Evolutionary conservation across 2,888 invertebrate genomes (phyloP).

Genomic region (Quadroppia sp.): DNA sequence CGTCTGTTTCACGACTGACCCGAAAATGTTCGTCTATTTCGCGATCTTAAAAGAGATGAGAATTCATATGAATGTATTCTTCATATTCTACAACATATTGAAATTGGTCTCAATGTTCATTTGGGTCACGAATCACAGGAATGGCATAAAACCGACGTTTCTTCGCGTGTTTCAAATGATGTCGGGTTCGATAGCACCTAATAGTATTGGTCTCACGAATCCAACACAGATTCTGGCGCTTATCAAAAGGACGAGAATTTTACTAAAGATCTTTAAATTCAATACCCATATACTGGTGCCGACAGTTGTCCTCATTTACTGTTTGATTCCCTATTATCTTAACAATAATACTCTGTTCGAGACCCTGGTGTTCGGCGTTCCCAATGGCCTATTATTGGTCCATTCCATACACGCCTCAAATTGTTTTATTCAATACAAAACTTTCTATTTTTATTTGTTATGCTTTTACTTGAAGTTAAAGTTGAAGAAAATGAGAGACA

Average conservation of each 20-base stretch:
- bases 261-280: not conserved
- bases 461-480: not conserved
- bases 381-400: too few relatives aligned
- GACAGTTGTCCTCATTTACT: not conserved
- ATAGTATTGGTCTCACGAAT: not conserved
- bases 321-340: not conserved
- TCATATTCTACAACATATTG: too few relatives aligned
- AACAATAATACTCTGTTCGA: not conserved
- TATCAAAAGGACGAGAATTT: not conserved
- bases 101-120: too few relatives aligned
- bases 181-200: conserved; percentile 9
- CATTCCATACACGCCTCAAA: too few relatives aligned
- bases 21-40: too few relatives aligned
- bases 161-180: conserved; percentile 8
- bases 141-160: conserved; percentile 12
- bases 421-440: too few relatives aligned
- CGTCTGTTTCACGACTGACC: too few relatives aligned
- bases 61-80: too few relatives aligned
- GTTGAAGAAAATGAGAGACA: not conserved
- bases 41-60: too few relatives aligned
- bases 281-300: not conserved
- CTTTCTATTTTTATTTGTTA: not conserved
- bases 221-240: not conserved
- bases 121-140: not conserved
- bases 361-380: not conserved